phyloP scores from a whole-genome alignment of 2,797 vertebrate genomes.

The Lophotriccus pileatus region DNA sequence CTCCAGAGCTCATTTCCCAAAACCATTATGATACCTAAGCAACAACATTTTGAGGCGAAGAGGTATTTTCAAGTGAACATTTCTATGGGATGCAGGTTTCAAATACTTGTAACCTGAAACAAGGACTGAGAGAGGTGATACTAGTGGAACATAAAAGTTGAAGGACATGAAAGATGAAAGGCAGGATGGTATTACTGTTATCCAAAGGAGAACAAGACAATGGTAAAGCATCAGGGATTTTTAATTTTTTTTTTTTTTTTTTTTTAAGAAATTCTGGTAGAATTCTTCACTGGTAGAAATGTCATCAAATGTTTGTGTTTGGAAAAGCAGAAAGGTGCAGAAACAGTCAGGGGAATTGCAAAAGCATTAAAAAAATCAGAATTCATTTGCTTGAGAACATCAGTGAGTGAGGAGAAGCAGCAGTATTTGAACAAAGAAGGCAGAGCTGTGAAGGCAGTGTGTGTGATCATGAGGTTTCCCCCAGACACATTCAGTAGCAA shows the following conservation, averaged over 20 bases:
- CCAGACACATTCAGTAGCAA: background rate
- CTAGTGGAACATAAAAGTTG: background rate
- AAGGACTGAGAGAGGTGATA: background rate
- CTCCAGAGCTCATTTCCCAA: background rate
- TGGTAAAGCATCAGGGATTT: background rate
- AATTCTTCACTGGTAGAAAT: background rate
- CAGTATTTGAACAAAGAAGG: background rate
- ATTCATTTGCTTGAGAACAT: background rate
- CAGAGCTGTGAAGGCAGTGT: accelerated
- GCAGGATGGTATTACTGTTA: background rate
- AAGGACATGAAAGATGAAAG: background rate
- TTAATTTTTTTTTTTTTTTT: background rate
- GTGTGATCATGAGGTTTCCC: background rate
- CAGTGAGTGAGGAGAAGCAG: background rate
- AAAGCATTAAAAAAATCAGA: background rate
- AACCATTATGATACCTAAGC: background rate
- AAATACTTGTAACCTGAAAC: background rate
- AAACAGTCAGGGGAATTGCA: background rate
- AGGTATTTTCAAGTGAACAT: background rate
- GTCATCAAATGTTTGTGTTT: background rate
- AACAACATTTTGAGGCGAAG: background rate
- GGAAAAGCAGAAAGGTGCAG: background rate
- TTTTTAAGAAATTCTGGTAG: background rate
- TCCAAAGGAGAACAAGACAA: background rate
- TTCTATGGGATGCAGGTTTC: background rate